Evolutionary conservation across 2,113 vertebrate species (phyloP), one percentile per base, ranked within the genome.

Genomic region (Sus scrofa): DNA sequence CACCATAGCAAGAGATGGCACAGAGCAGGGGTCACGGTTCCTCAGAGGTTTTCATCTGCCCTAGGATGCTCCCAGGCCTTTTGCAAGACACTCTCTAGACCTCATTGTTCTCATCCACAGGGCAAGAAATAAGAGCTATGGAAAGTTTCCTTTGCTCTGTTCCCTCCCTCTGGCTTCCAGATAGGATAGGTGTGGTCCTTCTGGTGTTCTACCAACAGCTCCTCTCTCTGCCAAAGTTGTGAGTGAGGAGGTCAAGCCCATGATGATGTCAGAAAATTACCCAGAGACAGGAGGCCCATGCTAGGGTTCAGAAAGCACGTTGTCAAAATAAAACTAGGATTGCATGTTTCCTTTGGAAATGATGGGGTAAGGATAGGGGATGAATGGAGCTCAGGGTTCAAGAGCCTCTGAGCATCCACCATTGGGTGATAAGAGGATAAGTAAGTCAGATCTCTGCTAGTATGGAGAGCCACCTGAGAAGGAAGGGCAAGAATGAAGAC

Each of bases 281-380:
- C 19, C 15, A 32, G 71, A 84, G 62, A 82, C 77, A 32, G 70
- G 19, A 96, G 39, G 39, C 52, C 67, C 58, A 84, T 0, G 0
- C 65, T 24, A 77, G 52, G 15, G 27, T 39, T 81, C 58, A 63
- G 39, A 94, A 86, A 78, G 26, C 58, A 27, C 5, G 0, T 2
- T 75, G 52, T 79, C 56, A 86, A 90, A 91, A 92, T 74, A 90
- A 67, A 89, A 83, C 18, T n/a, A 84, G 56, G 22, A 77, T 44
- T 26, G 71, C 2, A 79, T 3, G 65, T 85, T 79, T 91, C 89
- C 62, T 74, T 73, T 30, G 78, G 50, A 68, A 67, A 75, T 32
- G 13, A 16, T 62, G 11, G 52, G 52, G 1, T 65, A 81, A 62
- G 13, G 50, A 65, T 7, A 52, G 58, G n/a, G 56, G 9, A 12